Evolutionary conservation across 2,113 vertebrate species (phyloP).

Genomic region (Grammomys dolichurus): DNA sequence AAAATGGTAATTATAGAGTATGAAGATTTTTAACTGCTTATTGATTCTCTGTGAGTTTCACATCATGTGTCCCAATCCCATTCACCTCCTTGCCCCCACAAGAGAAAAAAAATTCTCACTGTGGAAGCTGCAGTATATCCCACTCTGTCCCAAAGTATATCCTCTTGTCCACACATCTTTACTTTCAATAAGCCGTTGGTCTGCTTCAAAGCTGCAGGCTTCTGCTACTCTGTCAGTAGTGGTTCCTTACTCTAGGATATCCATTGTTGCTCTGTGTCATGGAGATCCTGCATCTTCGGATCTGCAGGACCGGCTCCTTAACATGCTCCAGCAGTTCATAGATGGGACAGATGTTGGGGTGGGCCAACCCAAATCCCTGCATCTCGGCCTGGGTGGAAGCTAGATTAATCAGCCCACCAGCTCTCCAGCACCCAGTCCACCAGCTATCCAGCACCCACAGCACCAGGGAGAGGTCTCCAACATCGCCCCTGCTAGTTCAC

Average conservation of each 20-base stretch:
- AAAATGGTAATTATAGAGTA: not conserved
- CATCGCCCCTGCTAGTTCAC: not conserved
- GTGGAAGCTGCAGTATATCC: not conserved
- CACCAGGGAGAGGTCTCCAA: not conserved
- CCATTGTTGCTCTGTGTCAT: not conserved
- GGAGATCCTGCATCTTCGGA: not conserved
- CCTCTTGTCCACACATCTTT: not conserved
- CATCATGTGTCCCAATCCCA: not conserved
- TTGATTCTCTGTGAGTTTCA: not conserved
- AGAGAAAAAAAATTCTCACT: not conserved
- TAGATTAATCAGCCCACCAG: not conserved
- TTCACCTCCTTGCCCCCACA: not conserved
- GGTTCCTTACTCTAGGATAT: not conserved
- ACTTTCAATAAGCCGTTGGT: not conserved
- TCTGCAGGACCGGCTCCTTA: not conserved
- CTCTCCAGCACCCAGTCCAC: not conserved
- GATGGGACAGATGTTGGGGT: not conserved
- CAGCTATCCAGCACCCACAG: not conserved
- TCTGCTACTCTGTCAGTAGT: not conserved
- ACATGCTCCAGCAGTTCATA: not conserved
- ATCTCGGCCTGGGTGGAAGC: not conserved
- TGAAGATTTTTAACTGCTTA: not conserved
- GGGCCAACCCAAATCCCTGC: not conserved
- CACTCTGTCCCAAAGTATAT: not conserved
- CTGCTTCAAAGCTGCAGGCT: not conserved